Evolutionary conservation across 53 echinoderm and acorn worm genomes (phyloP), one percentile per base, ranked within the genome.

Genomic region (Mesocentrotus franciscanus): DNA sequence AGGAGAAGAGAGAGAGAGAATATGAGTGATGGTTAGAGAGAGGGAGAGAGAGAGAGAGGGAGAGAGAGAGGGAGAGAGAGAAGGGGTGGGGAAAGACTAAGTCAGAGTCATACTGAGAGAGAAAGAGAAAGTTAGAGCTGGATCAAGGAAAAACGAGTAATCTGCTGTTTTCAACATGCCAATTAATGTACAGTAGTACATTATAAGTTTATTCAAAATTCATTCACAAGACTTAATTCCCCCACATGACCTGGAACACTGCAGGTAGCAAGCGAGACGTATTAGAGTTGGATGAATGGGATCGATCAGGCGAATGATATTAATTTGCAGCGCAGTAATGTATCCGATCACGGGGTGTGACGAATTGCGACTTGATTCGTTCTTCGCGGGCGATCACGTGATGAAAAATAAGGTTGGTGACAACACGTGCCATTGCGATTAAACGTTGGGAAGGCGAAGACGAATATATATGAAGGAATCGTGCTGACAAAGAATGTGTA

Each of bases 281-380:
- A 76, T 10, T 71, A n/a, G 76, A 30, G 33, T 1, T 30, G 33
- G 30, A 32, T 2, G 76, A 76, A 33, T 10, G 76, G 76, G 30
- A 18, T 12, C 76, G 76, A 13, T 30, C 76, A 12, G 13, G 76
- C 76, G 76, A 76, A 76, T 76, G 27, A 76, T 76, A 76, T 76
- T 76, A 33, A 76, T 76, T 76, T 76, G 76, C 33, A 76, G 8
- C 76, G 30, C 9, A 11, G 57, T 16, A 85, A 85, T 56, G 57
- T 85, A 49, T 12, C 55, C 87, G 87, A 57, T 55, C 87, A 56
- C 87, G 56, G 55, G 22, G n/a, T 24, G 57, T 57, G 27, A 85
- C 55, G 57, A 85, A 85, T 26, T 85, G 55, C 57, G 18, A 55
- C 55, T 85, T 85, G 55, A 85, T 85, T 85, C 33, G 76, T 85